A percentile compares a stretch with the other conserved stretches of the same genome.
Conservation (phyloP, 2,888 invertebrate genomes). For the Stramonita haemastoma region DNA sequence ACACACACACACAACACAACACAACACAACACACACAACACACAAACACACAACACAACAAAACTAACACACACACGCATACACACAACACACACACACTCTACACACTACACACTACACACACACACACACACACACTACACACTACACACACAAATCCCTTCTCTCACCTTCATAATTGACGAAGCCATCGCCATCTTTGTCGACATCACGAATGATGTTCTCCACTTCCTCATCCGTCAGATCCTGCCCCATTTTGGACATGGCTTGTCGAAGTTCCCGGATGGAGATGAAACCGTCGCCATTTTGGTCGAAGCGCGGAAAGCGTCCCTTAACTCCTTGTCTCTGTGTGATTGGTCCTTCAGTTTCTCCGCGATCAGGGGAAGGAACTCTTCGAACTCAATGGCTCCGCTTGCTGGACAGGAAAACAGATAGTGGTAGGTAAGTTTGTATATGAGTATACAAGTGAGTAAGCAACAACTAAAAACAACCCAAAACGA, state of each 20-base stretch:
- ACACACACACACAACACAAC: not conserved
- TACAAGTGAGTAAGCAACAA: no score
- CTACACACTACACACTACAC: not conserved
- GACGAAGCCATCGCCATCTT: slow-evolving; percentile 50
- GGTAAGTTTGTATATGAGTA: no score
- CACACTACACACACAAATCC: not conserved
- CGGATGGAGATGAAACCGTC: slow-evolving; percentile 47
- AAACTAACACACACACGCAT: not conserved
- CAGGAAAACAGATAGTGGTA: not conserved
- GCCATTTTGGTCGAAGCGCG: slow-evolving; percentile 46
- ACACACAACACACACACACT: not conserved
- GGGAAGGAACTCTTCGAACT: slow-evolving; percentile 49
- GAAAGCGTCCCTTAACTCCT: slow-evolving; percentile 46
- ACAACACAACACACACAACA: not conserved
- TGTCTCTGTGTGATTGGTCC: slow-evolving; percentile 29
- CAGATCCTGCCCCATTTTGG: slow-evolving; percentile 46
- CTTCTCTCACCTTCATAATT: slow-evolving; percentile 44
- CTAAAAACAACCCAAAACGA: no score
- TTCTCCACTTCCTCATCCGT: slow-evolving; percentile 45
- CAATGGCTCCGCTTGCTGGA: slow-evolving; percentile 47
- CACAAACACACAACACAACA: not conserved
- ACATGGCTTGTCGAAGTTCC: slow-evolving; percentile 45
- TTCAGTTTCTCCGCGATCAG: slow-evolving; percentile 42
- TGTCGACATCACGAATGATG: slow-evolving; percentile 46
- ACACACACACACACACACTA: not conserved